Percentiles rank a stretch among this genome's conserved stretches.
Conservation (phyloP, 2,797 vertebrate species). For the Eupleurogrammus muticus region DNA sequence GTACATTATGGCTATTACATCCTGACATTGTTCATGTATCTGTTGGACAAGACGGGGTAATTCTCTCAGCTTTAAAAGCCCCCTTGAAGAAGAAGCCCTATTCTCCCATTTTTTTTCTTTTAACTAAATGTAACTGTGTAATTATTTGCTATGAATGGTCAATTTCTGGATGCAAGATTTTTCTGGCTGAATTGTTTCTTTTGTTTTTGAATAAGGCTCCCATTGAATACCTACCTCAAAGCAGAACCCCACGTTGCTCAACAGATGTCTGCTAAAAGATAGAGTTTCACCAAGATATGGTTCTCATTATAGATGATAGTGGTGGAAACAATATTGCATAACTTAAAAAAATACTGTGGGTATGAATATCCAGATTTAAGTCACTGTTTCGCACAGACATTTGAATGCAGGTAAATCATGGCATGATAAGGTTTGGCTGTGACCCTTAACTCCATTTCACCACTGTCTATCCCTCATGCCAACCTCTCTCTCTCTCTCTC, state of each 20-base stretch:
- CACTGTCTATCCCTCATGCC: background rate
- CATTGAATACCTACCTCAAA: slow-evolving; percentile 9
- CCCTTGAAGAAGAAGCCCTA: background rate
- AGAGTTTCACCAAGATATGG: slow-evolving; percentile 35
- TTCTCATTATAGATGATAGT: slow-evolving; percentile 39
- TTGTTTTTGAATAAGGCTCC: slow-evolving; percentile 14
- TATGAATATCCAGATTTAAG: background rate
- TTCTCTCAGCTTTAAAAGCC: background rate
- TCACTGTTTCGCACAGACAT: background rate
- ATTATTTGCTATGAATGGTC: slow-evolving; percentile 2
- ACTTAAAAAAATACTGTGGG: slow-evolving; percentile 4
- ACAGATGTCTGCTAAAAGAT: slow-evolving; percentile 20
- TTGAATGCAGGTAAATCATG: slow-evolving; percentile 14
- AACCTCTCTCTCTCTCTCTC: no score
- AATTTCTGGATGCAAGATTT: slow-evolving; percentile 10
- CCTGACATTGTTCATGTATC: background rate
- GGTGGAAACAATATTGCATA: slow-evolving; percentile 25
- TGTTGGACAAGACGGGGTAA: background rate
- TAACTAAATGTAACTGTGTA: background rate
- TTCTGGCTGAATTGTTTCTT: slow-evolving; percentile 12
- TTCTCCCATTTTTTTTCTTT: background rate
- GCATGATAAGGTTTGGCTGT: slow-evolving; percentile 13
- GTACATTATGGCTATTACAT: background rate
- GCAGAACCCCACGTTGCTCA: slow-evolving; percentile 24
- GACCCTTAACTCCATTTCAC: slow-evolving; percentile 21